A percentile compares a stretch with the other conserved stretches of the same genome.
Evolutionary conservation across 2,888 invertebrate species (phyloP).

Genomic region (Itoplectis maculator): DNA sequence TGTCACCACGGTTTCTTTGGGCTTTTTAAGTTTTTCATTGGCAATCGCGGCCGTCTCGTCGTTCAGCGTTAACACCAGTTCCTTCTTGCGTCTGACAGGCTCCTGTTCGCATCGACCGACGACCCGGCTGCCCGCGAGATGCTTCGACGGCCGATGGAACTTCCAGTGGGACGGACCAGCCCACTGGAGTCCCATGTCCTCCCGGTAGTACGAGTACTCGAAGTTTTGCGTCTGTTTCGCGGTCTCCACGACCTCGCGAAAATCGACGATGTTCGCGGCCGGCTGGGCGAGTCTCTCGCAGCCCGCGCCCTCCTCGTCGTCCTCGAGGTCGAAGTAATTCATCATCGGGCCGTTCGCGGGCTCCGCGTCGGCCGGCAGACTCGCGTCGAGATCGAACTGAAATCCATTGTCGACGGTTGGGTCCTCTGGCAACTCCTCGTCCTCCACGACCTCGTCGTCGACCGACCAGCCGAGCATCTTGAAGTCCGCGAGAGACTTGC

Average conservation of each 20-base stretch:
- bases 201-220: conserved; percentile 78
- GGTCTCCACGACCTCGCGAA: conserved; percentile 67
- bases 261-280: conserved; percentile 75
- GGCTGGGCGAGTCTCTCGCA: conserved; percentile 44
- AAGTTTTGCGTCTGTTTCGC: conserved; percentile 54
- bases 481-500: conserved; percentile 86
- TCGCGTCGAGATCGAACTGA: conserved; percentile 80
- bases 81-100: conserved; percentile 67
- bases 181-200: conserved; percentile 85
- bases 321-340: conserved; percentile 68
- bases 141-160: conserved; percentile 86
- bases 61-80: conserved; percentile 65
- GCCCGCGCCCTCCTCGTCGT: conserved; percentile 64
- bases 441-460: conserved; percentile 84
- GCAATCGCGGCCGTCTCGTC: conserved; percentile 41
- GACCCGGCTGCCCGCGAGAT: conserved; percentile 74
- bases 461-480: conserved; percentile 87
- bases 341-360: conserved; percentile 19
- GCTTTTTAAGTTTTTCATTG: conserved; percentile 25
- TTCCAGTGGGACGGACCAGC: conserved; percentile 95
- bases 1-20: conserved; percentile 20
- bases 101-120: conserved; percentile 68
- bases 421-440: conserved; percentile 6
- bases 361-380: conserved; percentile 69
- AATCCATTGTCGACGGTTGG: conserved; percentile 61